These are phyloP conservation scores for Micrasema longulum DNA, from an alignment of 1,140 invertebrate genomes.

Conservation along the genomic window DNA sequence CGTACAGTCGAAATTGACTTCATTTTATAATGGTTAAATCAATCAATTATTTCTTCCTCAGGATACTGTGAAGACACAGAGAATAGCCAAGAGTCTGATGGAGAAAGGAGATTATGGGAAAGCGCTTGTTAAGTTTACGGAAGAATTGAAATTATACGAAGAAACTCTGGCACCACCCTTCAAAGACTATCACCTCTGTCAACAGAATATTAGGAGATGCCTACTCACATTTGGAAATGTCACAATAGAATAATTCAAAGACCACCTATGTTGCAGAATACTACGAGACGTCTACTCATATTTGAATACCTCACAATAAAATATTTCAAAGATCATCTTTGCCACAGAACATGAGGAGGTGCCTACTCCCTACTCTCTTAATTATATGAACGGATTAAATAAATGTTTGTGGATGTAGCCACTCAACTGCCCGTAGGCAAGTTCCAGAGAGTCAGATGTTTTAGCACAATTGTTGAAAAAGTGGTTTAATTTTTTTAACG, in stretches of 20 bases:
- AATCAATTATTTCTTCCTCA: constrained; percentile 57
- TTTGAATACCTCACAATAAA: too few relatives aligned
- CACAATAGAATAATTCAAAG: constrained; percentile 56
- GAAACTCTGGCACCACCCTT: constrained; percentile 80
- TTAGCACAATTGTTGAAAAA: too few relatives aligned
- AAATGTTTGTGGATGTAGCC: too few relatives aligned
- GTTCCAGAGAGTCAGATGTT: too few relatives aligned
- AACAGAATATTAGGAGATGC: constrained; percentile 83
- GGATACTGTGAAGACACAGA: constrained; percentile 80
- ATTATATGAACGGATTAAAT: too few relatives aligned
- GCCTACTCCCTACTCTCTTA: too few relatives aligned
- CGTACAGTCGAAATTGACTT: not conserved
- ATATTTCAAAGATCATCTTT: too few relatives aligned
- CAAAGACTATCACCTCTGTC: constrained; percentile 84
- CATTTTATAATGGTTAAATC: not conserved
- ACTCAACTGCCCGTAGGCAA: too few relatives aligned
- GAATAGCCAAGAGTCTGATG: constrained; percentile 73
- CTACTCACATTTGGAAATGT: constrained; percentile 77
- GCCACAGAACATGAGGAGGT: too few relatives aligned
- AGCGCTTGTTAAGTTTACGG: constrained; percentile 76
- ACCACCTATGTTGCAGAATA: too few relatives aligned
- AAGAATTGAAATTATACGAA: constrained; percentile 78
- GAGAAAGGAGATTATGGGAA: constrained; percentile 73
- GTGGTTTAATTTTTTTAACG: too few relatives aligned
- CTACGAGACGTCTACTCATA: too few relatives aligned